Percentiles rank a stretch among this genome's conserved stretches.
Conservation (phyloP, 1,140 invertebrate species). For the Pachypsylla venusta region DNA sequence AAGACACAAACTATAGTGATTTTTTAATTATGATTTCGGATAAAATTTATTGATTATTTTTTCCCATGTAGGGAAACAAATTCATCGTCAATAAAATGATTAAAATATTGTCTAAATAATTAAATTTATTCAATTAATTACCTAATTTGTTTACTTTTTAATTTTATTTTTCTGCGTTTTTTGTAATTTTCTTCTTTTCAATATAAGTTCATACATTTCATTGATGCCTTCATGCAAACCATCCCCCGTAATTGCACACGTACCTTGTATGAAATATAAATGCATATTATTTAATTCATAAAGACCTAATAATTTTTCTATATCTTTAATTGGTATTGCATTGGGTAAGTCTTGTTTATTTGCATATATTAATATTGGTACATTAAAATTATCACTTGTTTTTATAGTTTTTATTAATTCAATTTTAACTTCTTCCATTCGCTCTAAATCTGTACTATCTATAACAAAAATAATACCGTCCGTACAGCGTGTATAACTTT, state of each 20-base stretch:
- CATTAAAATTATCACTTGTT: constrained; percentile 71
- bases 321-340: constrained; percentile 67
- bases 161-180: constrained; percentile 54
- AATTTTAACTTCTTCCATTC: constrained; percentile 90
- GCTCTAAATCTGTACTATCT: constrained; percentile 74
- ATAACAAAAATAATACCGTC: constrained; percentile 89
- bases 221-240: constrained; percentile 88
- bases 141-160: constrained; percentile 1
- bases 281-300: constrained; percentile 53
- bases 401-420: constrained; percentile 76
- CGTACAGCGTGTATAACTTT: constrained; percentile 77
- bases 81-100: too few relatives aligned
- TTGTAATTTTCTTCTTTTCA: constrained; percentile 77
- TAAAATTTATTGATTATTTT: too few relatives aligned
- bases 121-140: too few relatives aligned
- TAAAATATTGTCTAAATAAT: too few relatives aligned
- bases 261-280: constrained; percentile 76
- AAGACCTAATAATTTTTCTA: constrained; percentile 73
- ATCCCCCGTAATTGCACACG: constrained; percentile 92
- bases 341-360: constrained; percentile 89
- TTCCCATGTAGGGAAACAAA: too few relatives aligned
- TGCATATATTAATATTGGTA: constrained; percentile 77
- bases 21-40: too few relatives aligned
- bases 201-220: constrained; percentile 83
- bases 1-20: too few relatives aligned